Evolutionary conservation across 2,797 vertebrate genomes (phyloP).

Genomic region (Leptatherina wallacei): DNA sequence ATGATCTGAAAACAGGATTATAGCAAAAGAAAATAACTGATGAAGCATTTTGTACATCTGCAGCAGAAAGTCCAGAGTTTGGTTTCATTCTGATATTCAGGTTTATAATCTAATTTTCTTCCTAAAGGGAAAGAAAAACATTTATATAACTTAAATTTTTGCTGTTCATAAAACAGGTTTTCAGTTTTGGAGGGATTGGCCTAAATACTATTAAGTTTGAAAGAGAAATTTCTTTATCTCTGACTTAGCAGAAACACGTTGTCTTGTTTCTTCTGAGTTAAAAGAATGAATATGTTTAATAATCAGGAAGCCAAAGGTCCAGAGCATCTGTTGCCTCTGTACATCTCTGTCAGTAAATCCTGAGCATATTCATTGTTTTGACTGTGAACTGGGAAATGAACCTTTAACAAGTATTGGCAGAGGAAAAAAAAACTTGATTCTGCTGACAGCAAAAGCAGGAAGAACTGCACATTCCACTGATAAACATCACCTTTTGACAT

Average conservation of each 20-base stretch:
- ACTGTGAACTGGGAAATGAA: constrained; percentile 28
- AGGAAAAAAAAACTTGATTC: neutral
- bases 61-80: neutral
- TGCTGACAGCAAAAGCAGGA: constrained; percentile 39
- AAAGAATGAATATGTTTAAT: neutral
- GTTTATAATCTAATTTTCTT: neutral
- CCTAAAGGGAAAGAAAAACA: neutral
- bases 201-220: neutral
- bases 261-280: neutral
- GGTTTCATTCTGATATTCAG: neutral
- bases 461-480: neutral
- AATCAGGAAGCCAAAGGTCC: neutral
- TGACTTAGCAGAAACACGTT: neutral
- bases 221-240: neutral
- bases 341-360: neutral
- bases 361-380: constrained; percentile 15
- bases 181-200: neutral
- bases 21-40: neutral
- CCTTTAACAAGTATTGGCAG: constrained; percentile 20
- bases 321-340: neutral
- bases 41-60: neutral
- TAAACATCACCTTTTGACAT: neutral
- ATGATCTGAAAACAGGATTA: neutral
- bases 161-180: neutral
- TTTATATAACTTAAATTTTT: neutral